Evolutionary conservation across 2,888 invertebrate genomes (phyloP).

Genomic region (Odontocolon sp.): DNA sequence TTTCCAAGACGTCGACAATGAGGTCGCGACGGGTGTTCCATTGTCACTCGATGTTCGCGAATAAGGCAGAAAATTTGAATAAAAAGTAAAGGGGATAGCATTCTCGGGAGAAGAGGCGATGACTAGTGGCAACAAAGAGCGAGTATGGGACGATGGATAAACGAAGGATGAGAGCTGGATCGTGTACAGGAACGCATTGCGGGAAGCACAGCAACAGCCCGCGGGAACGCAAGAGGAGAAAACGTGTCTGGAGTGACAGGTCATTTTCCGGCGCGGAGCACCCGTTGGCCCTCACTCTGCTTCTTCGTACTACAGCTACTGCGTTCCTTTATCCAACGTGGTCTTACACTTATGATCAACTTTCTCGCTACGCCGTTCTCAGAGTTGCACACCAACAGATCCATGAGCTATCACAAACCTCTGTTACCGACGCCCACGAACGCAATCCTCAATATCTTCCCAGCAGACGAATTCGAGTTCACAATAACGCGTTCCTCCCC

Average conservation of each 20-base stretch:
- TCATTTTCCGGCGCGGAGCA: constrained; percentile 80
- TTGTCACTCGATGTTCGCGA: constrained; percentile 44
- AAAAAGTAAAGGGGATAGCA: constrained; percentile 34
- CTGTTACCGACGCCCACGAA: constrained; percentile 64
- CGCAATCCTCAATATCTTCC: constrained; percentile 73
- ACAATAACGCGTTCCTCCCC: constrained; percentile 70
- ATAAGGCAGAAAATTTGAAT: constrained; percentile 40
- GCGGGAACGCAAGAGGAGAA: constrained; percentile 64
- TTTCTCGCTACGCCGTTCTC: background rate
- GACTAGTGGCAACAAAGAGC: constrained; percentile 31
- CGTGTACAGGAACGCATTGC: constrained; percentile 28
- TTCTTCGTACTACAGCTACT: too few relatives aligned
- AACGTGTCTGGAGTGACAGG: constrained; percentile 79
- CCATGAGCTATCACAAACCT: constrained; percentile 14
- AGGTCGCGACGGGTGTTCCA: constrained; percentile 35
- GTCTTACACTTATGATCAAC: constrained; percentile 56
- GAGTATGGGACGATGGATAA: background rate
- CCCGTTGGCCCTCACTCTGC: too few relatives aligned
- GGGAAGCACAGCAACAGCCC: constrained; percentile 50
- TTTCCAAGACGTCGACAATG: constrained; percentile 35
- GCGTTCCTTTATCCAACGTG: too few relatives aligned
- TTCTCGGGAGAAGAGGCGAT: constrained; percentile 49
- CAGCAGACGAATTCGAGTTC: constrained; percentile 67
- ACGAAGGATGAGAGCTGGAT: background rate
- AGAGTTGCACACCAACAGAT: constrained; percentile 41